phyloP scores from a whole-genome alignment of 2,888 invertebrate species.

The Noctua janthe region DNA sequence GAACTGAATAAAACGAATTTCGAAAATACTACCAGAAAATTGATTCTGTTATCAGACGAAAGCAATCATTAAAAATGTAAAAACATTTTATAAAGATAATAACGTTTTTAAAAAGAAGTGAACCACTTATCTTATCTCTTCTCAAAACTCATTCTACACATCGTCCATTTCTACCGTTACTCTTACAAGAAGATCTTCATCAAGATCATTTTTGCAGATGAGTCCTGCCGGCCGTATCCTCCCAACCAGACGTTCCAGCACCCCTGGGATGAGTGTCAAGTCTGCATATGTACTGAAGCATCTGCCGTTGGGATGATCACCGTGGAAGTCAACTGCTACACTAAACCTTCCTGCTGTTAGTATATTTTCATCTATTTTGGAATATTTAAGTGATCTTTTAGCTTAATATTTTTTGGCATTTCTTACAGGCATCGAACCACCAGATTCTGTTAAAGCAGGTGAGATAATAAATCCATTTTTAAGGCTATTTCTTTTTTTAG shows the following conservation, averaged over 20 bases:
- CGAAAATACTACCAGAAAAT: not conserved
- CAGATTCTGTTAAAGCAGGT: conserved; percentile 59
- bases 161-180: not conserved
- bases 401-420: conserved; percentile 11
- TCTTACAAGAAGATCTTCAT: not conserved
- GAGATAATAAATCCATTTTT: not conserved
- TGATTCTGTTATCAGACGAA: not conserved
- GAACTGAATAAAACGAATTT: conserved; percentile 4
- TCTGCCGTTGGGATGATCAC: conserved; percentile 69
- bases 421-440: conserved; percentile 62
- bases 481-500: not conserved
- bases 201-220: conserved; percentile 72
- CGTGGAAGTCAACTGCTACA: conserved; percentile 84
- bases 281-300: conserved; percentile 81
- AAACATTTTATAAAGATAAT: not conserved
- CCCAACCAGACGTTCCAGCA: conserved; percentile 83
- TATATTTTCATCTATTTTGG: conserved; percentile 42
- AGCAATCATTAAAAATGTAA: not conserved
- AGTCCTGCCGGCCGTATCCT: conserved; percentile 81
- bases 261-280: conserved; percentile 86
- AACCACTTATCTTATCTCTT: not conserved
- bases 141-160: not conserved
- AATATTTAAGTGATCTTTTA: not conserved
- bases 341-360: conserved; percentile 84
- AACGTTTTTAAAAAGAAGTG: not conserved